Evolutionary conservation across 2,888 invertebrate species (phyloP).

Genomic region (Caenorhabditis uteleia): DNA sequence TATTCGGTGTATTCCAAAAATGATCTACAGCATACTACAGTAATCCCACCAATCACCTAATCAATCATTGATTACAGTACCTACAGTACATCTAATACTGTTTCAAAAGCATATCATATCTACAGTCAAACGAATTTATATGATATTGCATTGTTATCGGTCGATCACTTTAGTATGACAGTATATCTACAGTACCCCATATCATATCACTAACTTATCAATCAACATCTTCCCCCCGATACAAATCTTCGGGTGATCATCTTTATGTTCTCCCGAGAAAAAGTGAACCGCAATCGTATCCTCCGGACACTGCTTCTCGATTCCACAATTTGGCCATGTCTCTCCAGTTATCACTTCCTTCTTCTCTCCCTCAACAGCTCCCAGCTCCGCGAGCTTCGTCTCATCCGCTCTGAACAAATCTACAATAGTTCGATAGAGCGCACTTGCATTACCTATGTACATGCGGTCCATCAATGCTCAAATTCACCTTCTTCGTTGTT

Average conservation of each 20-base stretch:
- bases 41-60: too few relatives aligned
- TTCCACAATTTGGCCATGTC: constrained; percentile 45
- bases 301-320: constrained; percentile 28
- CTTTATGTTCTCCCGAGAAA: constrained; percentile 72
- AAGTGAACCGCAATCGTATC: constrained; percentile 46
- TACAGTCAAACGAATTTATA: too few relatives aligned
- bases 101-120: not conserved
- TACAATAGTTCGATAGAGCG: too few relatives aligned
- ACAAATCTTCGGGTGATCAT: constrained; percentile 73
- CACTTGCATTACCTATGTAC: constrained; percentile 14
- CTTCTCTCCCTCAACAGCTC: constrained; percentile 21
- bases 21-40: too few relatives aligned
- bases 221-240: constrained; percentile 71
- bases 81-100: too few relatives aligned
- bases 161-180: too few relatives aligned
- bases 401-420: constrained; percentile 43
- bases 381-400: constrained; percentile 39
- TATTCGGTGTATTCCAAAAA: too few relatives aligned
- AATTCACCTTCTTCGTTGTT: constrained; percentile 32
- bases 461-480: constrained; percentile 13
- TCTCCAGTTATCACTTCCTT: constrained; percentile 33
- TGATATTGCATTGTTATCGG: too few relatives aligned
- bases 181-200: too few relatives aligned
- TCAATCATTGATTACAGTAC: too few relatives aligned
- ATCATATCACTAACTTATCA: constrained; percentile 36